A percentile compares a stretch with the other conserved stretches of the same genome.
These are phyloP conservation scores for Agelas oroides DNA, from an alignment of 37 sponge, comb jelly and placozoan genomes.

Conservation along the genomic window DNA sequence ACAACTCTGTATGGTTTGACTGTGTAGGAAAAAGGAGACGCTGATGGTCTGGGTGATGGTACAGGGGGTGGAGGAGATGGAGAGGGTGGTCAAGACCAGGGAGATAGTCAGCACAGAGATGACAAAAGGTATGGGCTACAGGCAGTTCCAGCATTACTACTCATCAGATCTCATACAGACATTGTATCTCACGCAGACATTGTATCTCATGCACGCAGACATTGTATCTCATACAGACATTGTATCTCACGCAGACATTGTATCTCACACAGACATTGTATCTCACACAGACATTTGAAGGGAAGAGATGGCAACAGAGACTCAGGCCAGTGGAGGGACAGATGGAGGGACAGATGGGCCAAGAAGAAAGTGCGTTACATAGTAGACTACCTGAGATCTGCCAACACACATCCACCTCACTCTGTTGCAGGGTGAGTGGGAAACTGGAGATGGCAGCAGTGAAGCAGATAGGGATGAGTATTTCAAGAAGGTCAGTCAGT, in stretches of 20 bases:
- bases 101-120: not conserved
- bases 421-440: not conserved
- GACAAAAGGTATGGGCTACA: not conserved
- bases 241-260: no score
- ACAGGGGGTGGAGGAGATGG: not conserved
- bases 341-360: not conserved
- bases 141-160: no score
- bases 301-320: not conserved
- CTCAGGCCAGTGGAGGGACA: not conserved
- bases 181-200: no score
- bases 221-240: not conserved
- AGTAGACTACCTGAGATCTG: no score
- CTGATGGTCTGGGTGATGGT: not conserved
- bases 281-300: not conserved
- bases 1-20: no score
- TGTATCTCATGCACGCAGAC: no score
- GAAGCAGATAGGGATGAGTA: slow-evolving; percentile 54
- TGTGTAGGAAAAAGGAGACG: not conserved
- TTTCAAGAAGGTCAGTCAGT: slow-evolving; percentile 52
- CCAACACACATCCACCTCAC: no score
- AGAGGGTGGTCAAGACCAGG: not conserved
- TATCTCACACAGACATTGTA: no score
- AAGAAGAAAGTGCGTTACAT: no score
- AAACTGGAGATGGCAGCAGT: not conserved
- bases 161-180: no score